Conservation (phyloP, 2,888 invertebrate genomes). For the Coleophora deauratella region DNA sequence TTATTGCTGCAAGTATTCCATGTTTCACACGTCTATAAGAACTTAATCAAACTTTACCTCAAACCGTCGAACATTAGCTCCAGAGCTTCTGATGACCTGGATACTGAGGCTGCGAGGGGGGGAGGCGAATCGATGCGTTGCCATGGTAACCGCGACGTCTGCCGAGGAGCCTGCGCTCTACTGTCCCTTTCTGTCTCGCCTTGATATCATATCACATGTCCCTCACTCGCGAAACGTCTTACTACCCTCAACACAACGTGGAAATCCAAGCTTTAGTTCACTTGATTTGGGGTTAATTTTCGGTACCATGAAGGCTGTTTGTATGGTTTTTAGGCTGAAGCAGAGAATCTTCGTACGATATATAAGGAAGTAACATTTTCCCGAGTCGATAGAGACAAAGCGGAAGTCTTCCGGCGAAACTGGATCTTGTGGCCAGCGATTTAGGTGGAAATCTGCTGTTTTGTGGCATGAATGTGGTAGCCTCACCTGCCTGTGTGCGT, state of each 20-base stretch:
- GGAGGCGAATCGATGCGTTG: conserved; percentile 67
- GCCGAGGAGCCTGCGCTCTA: conserved; percentile 72
- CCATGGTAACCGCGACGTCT: conserved; percentile 71
- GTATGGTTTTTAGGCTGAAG: background rate
- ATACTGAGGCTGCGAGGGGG: conserved; percentile 59
- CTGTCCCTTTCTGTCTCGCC: conserved; percentile 73
- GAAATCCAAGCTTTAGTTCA: background rate
- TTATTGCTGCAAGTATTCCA: no score
- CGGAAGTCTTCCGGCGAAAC: conserved; percentile 25
- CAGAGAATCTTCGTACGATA: conserved; percentile 50
- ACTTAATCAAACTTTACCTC: background rate
- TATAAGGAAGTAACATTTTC: conserved; percentile 60
- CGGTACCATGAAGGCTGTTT: background rate
- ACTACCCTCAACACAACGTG: background rate
- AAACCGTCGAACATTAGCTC: background rate
- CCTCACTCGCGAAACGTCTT: conserved; percentile 23
- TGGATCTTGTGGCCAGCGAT: conserved; percentile 18
- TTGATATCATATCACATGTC: conserved; percentile 69
- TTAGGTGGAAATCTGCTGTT: conserved; percentile 22
- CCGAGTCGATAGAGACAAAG: conserved; percentile 56
- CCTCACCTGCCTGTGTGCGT: conserved; percentile 20
- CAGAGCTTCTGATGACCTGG: conserved; percentile 59
- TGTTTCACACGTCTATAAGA: background rate
- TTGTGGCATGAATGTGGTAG: conserved; percentile 10
- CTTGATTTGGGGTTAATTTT: background rate